Base-by-base conservation (phyloP, 2,888 invertebrate species). In the Nineta flava region DNA sequence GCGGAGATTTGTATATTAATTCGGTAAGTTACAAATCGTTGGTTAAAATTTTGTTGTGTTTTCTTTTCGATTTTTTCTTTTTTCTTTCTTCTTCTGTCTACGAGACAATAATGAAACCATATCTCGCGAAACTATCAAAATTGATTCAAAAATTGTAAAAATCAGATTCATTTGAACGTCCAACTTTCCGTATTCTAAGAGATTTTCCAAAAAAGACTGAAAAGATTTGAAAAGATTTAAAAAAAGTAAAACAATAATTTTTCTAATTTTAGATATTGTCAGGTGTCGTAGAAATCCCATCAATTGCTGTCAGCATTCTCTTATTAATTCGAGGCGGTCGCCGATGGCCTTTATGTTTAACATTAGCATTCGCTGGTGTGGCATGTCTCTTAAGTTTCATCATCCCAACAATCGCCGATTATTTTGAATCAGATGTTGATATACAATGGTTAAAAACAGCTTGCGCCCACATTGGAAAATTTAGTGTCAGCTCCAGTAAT, bases 381-480 rank as follows among this genome's bases (percentile, higher is more conserved):
- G 81, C 84, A 12, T 85, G 85, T 60, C 67, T 82, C 55, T 57
- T 58, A 68, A 76, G 61, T 63, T 71, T 62, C 65, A 76, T 60
- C 55, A 72, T 60, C 62, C 74, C 59, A 66, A 69, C 70, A 9
- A 43, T n/a, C 9, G 17, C 21, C 15, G 9, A 32, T 6, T 7
- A 15, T 31, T 26, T 48, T 13, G 15, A 19, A 26, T 9, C 26
- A 26, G 42, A 26, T 26, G 31, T 19, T n/a, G 15, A 40, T n/a
- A 34, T 77, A 19, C 74, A 79, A 45, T 83, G 82, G 83, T 61
- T 81, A 45, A 77, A 79, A 65, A 80, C 84, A 41, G 73, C 76
- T n/a, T 75, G 84, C 56, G 73, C 84, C 43, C 84, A 87, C 83
- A 72, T 82, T 52, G 85, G 85, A 59, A 85, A 87, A 68, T 85